These are phyloP conservation scores for Caenorhabditis afra DNA, from an alignment of 2,888 invertebrate species.

Conservation along the genomic window DNA sequence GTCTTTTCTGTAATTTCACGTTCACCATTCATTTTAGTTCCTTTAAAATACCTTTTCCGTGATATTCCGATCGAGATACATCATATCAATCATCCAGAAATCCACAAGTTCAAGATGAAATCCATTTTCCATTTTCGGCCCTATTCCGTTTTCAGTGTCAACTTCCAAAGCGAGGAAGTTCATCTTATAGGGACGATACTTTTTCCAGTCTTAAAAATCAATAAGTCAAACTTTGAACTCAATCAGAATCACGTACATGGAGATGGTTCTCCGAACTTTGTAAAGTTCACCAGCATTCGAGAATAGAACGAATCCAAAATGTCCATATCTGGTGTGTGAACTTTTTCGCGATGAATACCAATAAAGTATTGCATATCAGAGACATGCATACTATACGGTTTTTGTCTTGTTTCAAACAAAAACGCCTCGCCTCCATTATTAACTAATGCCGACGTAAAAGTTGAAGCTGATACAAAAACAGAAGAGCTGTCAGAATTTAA, in stretches of 20 bases:
- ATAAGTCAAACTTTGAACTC: background rate
- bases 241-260: slow-evolving; percentile 21
- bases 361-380: slow-evolving; percentile 56
- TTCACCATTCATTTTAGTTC: background rate
- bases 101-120: slow-evolving; percentile 41
- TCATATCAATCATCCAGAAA: slow-evolving; percentile 48
- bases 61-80: slow-evolving; percentile 20
- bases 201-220: slow-evolving; percentile 41
- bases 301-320: slow-evolving; percentile 51
- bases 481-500: slow-evolving; percentile 18
- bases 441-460: slow-evolving; percentile 16
- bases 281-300: slow-evolving; percentile 43
- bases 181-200: slow-evolving; percentile 20
- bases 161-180: slow-evolving; percentile 39
- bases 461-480: slow-evolving; percentile 19
- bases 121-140: slow-evolving; percentile 33
- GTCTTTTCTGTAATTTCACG: background rate
- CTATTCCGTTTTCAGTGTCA: slow-evolving; percentile 17
- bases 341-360: slow-evolving; percentile 31
- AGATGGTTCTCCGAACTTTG: slow-evolving; percentile 41
- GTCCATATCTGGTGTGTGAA: slow-evolving; percentile 33
- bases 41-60: slow-evolving; percentile 15
- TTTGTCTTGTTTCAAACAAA: slow-evolving; percentile 30
- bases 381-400: slow-evolving; percentile 40
- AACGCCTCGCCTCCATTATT: slow-evolving; percentile 28